These are phyloP conservation scores for Sicus ferrugineus DNA, from an alignment of 2,888 invertebrate species.

Conservation along the genomic window DNA sequence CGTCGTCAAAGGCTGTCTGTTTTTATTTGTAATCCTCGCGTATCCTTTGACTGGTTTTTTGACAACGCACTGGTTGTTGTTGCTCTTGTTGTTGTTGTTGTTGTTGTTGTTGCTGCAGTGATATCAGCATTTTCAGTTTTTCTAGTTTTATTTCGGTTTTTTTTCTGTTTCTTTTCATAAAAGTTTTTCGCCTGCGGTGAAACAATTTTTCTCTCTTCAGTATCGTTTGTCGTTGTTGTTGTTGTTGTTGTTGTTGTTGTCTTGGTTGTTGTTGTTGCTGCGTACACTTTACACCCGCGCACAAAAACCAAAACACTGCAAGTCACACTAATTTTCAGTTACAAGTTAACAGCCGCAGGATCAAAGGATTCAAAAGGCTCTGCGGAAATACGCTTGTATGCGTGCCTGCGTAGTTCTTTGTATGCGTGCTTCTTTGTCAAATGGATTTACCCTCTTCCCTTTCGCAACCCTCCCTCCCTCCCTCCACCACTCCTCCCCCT, in stretches of 20 bases:
- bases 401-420: slow-evolving; percentile 8
- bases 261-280: slow-evolving; percentile 22
- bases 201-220: neutral
- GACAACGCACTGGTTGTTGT: neutral
- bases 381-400: slow-evolving; percentile 16
- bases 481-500: neutral
- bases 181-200: neutral
- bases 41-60: slow-evolving; percentile 30
- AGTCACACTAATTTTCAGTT: slow-evolving; percentile 30
- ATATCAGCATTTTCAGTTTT: too few species aligned
- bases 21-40: too few species aligned
- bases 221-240: slow-evolving; percentile 11
- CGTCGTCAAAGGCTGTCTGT: too few species aligned
- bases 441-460: neutral
- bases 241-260: slow-evolving; percentile 5
- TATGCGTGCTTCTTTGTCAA: slow-evolving; percentile 14
- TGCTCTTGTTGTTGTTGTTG: slow-evolving; percentile 9
- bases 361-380: slow-evolving; percentile 35
- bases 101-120: slow-evolving; percentile 7
- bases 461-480: neutral
- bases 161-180: too few species aligned
- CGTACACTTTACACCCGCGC: slow-evolving; percentile 16
- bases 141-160: too few species aligned
- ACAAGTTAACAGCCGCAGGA: slow-evolving; percentile 31
- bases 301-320: slow-evolving; percentile 25